Conservation (phyloP, 2,797 vertebrate genomes). For the Anas bahamensis region DNA sequence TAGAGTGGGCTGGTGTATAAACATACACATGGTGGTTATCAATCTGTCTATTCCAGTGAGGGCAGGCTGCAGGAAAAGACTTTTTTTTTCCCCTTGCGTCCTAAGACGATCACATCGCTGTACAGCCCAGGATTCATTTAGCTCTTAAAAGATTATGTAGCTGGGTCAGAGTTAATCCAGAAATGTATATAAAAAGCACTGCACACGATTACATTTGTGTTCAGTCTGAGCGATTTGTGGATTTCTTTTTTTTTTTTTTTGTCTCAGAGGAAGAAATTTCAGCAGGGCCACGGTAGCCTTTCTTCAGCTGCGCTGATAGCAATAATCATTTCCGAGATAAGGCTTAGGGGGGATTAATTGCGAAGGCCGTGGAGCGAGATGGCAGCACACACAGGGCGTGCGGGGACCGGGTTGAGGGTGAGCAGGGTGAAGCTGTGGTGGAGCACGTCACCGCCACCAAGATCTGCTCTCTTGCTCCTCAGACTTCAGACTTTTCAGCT, state of each 20-base stretch:
- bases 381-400: accelerated
- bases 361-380: accelerated
- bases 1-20: not conserved
- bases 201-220: not conserved
- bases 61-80: not conserved
- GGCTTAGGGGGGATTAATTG: not conserved
- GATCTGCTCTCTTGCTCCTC: not conserved
- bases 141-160: constrained; percentile 65
- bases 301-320: constrained; percentile 19
- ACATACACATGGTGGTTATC: accelerated
- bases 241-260: not conserved
- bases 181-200: not conserved
- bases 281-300: not conserved
- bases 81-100: not conserved
- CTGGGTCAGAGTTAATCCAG: constrained; percentile 58
- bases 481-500: too few species aligned
- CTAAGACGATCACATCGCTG: constrained; percentile 9
- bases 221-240: not conserved
- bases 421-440: not conserved
- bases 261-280: constrained; percentile 14
- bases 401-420: not conserved
- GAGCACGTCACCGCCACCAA: not conserved
- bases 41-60: not conserved
- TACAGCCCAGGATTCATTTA: constrained; percentile 29
- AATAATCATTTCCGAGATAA: constrained; percentile 23